Evolutionary conservation across 2,113 vertebrate species (phyloP), one percentile per base, ranked within the genome.

Genomic region (Myocastor coypus): DNA sequence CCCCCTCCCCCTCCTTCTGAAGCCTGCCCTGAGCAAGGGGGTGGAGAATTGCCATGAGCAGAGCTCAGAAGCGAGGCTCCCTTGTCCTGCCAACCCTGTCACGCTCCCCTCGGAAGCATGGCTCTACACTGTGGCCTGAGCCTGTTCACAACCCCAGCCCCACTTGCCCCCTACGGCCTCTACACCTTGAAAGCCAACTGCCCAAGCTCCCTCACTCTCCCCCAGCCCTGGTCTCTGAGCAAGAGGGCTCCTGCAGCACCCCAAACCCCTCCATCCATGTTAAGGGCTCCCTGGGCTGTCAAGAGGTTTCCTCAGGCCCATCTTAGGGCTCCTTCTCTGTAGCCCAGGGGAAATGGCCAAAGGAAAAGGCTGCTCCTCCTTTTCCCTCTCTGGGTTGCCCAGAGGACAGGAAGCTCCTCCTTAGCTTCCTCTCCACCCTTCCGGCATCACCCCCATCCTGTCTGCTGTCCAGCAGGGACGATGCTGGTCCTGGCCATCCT

Each of bases 401-500:
- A 86, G 68, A 68, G 92, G 57, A 77, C 34, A 32, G 80, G 55
- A 61, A 64, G 57, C 40, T 52, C 73, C 20, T 52, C 73, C 86
- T 69, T 40, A 52, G 34, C 30, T 32, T 34, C 91, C 68, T 66
- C 50, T n/a, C 52, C 28, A 6, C 22, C 34, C 26, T 82, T 28
- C 57, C 50, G 4, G 13, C 32, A 12, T 14, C 5, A 50, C 12
- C 24, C 37, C 17, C 17, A 0, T 32, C 4, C 94, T 28, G 5
- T 68, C 50, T 69, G 46, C 89, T 86, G 46, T 55, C 66, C 87
- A 30, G 8, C 94, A 98, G 97, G 95, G 73, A 94, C 66, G 0
- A 78, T 96, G 94, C 68, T 97, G 92, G 52, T 98, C 57, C 82
- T 97, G 66, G 92, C 93, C 55, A 10, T 94, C 82, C 66, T 97